Base-by-base conservation (phyloP, 2,113 vertebrate species). In the Cettia cetti region DNA sequence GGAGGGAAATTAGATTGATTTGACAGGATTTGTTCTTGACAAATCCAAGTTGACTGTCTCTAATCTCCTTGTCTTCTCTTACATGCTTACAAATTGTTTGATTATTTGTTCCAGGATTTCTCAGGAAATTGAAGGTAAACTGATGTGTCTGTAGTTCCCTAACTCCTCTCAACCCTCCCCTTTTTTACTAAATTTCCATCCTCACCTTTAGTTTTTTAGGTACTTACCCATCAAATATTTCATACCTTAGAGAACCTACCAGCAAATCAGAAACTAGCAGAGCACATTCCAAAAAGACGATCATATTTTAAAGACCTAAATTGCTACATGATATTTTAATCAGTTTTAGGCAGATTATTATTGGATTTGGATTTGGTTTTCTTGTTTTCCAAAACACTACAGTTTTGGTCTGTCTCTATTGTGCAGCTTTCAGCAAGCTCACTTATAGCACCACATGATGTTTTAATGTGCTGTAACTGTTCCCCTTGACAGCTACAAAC, bases 1-100 rank as follows among this genome's bases (percentile, higher is more conserved):
- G 24, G 65, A 85, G 71, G 49, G n/a, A 95, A 95, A 90, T 69
- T 10, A 88, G 78, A 30, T 39, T 35, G 50, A 44, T 88, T 69
- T 85, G 82, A 80, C n/a, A 30, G 15, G 22, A 92, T 72, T 90
- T 92, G 50, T 37, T 88, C 75, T 76, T 80, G 53, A 93, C 50
- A 93, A 93, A 94, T 87, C 82, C 85, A 80, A 10, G 59, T 6
- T 57, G 82, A 45, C 66, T 82, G 40, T 31, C 84, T 50, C 61
- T 87, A 76, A 96, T 87, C 74, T 91, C 23, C 60, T 87, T 92
- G 60, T 79, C 82, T 61, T 91, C 70, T 80, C 85, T 87, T 68
- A 91, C 68, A 37, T n/a, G 45, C 61, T 90, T 69, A 85, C 28
- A 90, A 72, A 72, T 64, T 33, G 13, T 74, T 86, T 64, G 52